Base-by-base conservation (phyloP, 2,888 invertebrate genomes). In the Germaria angustata region DNA sequence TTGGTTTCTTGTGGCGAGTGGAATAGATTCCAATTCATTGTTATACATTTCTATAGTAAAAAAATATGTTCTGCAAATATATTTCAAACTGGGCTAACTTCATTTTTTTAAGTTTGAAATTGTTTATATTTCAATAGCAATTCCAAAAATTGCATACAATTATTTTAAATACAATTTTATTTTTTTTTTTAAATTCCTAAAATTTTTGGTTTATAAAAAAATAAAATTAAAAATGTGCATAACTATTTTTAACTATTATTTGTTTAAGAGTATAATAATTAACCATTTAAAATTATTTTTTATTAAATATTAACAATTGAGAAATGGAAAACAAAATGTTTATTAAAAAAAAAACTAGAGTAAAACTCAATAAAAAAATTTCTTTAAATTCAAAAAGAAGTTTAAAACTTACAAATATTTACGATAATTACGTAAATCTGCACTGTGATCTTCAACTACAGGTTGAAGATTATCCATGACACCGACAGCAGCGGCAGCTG, bases 401-500 rank as follows among this genome's bases (percentile, higher is more conserved):
- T 51, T 59, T 61, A 65, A 80, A 80, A 84, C 72, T 91, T 90
- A 91, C 89, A 91, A 90, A 89, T 91, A 91, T 87, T 91, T 91
- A 84, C 91, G 90, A 87, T 91, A 91, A 85, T 90, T 91, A 51
- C 90, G 89, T 84, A 90, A 86, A 85, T 90, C 90, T 63, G 82
- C 82, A 49, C 85, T 88, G 84, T 89, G 89, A 28, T 88, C 88
- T n/a, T 90, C 90, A 73, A 81, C 77, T n/a, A 88, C 88, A 9
- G 84, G 85, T 24, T 85, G 84, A 51, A 87, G 65, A 84, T 86
- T 87, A 63, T 86, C 87, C 22, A 85, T 80, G 11, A 87, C 87
- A 46, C 89, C 90, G 41, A 90, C 91, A 15, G 90, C 90, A 2
- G 91, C 91, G 6, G 91, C 91, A 15, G 90, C 91, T 71, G 90